Conservation (phyloP, 2,113 vertebrate genomes). For the Ascaphus truei region DNA sequence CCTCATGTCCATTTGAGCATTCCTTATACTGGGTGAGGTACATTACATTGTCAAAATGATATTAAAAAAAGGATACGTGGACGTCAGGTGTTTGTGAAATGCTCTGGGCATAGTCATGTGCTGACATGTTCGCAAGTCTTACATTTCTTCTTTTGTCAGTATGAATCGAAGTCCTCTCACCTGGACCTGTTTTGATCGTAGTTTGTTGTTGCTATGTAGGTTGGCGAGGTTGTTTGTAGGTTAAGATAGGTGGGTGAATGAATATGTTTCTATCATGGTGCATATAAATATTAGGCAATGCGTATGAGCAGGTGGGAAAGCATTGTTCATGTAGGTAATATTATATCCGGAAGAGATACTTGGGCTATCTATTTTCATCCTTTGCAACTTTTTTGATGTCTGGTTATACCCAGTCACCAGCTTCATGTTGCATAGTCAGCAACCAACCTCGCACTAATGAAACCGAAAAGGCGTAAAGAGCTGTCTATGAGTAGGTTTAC, state of each 20-base stretch:
- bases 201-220: slow-evolving; percentile 11
- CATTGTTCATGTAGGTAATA: neutral
- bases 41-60: neutral
- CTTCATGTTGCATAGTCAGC: too few species aligned
- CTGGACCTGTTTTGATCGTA: neutral
- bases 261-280: neutral
- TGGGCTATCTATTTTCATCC: too few species aligned
- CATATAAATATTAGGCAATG: slow-evolving; percentile 17
- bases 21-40: neutral
- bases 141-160: slow-evolving; percentile 12
- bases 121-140: slow-evolving; percentile 14
- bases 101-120: slow-evolving; percentile 16
- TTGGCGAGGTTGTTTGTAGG: neutral
- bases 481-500: too few species aligned
- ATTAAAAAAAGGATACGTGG: slow-evolving; percentile 5
- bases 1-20: neutral
- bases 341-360: neutral
- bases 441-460: too few species aligned
- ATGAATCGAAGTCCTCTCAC: slow-evolving; percentile 10
- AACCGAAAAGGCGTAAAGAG: too few species aligned
- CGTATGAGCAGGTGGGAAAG: slow-evolving; percentile 12
- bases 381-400: too few species aligned
- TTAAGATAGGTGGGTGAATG: slow-evolving; percentile 13
- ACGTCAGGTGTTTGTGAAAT: slow-evolving; percentile 5
- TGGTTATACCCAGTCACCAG: too few species aligned